These are phyloP conservation scores for Eremophila alpestris DNA, from an alignment of 2,797 vertebrate genomes.

Conservation along the genomic window DNA sequence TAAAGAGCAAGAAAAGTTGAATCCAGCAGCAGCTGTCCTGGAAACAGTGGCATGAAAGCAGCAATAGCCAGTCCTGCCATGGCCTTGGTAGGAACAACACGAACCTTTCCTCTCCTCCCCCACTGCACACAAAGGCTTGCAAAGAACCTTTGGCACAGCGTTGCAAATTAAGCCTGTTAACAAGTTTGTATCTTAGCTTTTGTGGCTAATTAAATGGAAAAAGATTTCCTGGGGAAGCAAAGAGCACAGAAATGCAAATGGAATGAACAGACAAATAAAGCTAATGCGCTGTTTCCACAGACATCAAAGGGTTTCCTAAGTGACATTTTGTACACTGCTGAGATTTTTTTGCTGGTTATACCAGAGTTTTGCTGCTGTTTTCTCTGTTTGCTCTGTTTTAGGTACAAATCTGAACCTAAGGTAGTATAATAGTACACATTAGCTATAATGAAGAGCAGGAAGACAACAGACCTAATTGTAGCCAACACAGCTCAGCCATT, in stretches of 20 bases:
- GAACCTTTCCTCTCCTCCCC: not conserved
- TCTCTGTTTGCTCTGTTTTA: not conserved
- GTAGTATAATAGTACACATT: not conserved
- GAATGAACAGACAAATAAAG: slow-evolving; percentile 15
- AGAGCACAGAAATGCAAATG: slow-evolving; percentile 59
- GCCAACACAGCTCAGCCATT: not conserved
- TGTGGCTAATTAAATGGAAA: slow-evolving; percentile 43
- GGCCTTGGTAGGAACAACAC: not conserved
- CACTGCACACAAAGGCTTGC: not conserved
- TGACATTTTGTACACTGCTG: slow-evolving; percentile 1
- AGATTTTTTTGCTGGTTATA: not conserved
- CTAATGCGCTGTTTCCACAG: not conserved
- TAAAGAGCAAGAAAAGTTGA: not conserved
- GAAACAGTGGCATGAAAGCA: not conserved
- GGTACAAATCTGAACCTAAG: not conserved
- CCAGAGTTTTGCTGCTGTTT: not conserved
- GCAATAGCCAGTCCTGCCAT: not conserved
- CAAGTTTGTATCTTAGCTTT: slow-evolving; percentile 18
- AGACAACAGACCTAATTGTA: not conserved
- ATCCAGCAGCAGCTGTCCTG: not conserved
- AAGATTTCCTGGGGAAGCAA: slow-evolving; percentile 42
- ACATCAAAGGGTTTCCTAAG: slow-evolving; percentile 38
- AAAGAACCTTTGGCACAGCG: not conserved
- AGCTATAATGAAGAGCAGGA: not conserved
- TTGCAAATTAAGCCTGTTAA: slow-evolving; percentile 44